Percentiles rank a stretch among this genome's conserved stretches.
phyloP scores from a whole-genome alignment of 1,140 invertebrate species.

The Mizuhopecten yessoensis region DNA sequence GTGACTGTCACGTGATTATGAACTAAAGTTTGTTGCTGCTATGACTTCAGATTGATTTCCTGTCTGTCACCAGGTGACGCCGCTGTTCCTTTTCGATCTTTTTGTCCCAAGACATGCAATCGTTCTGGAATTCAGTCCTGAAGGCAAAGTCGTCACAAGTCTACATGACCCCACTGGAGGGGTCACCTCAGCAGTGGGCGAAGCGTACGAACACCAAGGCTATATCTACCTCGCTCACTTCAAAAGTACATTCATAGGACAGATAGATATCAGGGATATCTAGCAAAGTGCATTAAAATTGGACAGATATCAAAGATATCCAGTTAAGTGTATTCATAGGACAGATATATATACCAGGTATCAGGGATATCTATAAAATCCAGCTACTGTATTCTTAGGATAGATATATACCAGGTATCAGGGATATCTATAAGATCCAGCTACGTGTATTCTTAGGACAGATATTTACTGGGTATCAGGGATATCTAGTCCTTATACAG shows the following conservation, averaged over 20 bases:
- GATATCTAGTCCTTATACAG: neutral
- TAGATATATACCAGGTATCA: no score
- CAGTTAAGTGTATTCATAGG: neutral
- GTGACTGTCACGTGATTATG: no score
- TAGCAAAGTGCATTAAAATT: neutral
- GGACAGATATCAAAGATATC: neutral
- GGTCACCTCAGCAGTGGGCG: constrained; percentile 79
- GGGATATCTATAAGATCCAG: no score
- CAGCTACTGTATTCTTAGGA: no score
- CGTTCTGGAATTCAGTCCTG: constrained; percentile 77
- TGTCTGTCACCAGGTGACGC: constrained; percentile 86
- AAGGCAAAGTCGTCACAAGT: constrained; percentile 78
- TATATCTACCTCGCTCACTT: constrained; percentile 86
- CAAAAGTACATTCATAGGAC: constrained; percentile 67
- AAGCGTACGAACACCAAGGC: constrained; percentile 79
- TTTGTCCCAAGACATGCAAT: constrained; percentile 86
- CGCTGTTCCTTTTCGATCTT: constrained; percentile 82
- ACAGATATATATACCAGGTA: neutral
- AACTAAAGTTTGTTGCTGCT: no score
- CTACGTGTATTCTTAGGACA: constrained; percentile 67
- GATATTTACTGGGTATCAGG: constrained; percentile 40
- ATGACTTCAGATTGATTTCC: no score
- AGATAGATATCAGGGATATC: constrained; percentile 44
- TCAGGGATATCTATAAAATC: no score
- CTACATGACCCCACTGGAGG: constrained; percentile 80